Evolutionary conservation across 2,888 invertebrate species (phyloP).

Genomic region (Netelia melanura): DNA sequence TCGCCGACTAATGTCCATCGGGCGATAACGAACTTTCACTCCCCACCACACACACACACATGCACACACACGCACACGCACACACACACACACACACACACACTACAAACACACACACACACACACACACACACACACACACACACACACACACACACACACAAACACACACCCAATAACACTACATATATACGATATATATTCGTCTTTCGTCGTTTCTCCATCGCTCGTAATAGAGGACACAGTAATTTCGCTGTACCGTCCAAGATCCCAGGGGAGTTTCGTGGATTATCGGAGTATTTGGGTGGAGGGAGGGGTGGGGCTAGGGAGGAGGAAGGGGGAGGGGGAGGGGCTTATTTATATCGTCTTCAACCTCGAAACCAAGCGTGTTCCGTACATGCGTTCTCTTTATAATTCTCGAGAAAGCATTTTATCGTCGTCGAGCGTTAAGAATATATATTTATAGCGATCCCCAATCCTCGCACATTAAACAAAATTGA

Average conservation of each 20-base stretch:
- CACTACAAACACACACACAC: too few relatives aligned
- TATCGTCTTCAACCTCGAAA: constrained; percentile 61
- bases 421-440: constrained; percentile 57
- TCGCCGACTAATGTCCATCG: constrained; percentile 11
- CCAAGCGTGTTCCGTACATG: constrained; percentile 17
- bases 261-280: neutral
- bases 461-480: too few relatives aligned
- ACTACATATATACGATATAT: too few relatives aligned
- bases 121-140: too few relatives aligned
- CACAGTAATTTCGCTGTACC: constrained; percentile 56
- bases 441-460: constrained; percentile 18
- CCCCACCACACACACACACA: neutral
- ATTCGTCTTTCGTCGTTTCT: constrained; percentile 6
- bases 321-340: constrained; percentile 41
- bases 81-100: too few relatives aligned
- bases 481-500: too few relatives aligned
- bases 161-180: too few relatives aligned
- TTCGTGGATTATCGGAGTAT: constrained; percentile 55
- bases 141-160: too few relatives aligned
- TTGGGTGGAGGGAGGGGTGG: constrained; percentile 41
- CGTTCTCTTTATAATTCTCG: constrained; percentile 54
- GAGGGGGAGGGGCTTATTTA: constrained; percentile 57
- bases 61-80: too few relatives aligned
- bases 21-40: constrained; percentile 53
- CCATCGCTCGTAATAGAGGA: constrained; percentile 4